Base-by-base conservation (phyloP, 1,140 invertebrate genomes). In the Ladona fulva region DNA sequence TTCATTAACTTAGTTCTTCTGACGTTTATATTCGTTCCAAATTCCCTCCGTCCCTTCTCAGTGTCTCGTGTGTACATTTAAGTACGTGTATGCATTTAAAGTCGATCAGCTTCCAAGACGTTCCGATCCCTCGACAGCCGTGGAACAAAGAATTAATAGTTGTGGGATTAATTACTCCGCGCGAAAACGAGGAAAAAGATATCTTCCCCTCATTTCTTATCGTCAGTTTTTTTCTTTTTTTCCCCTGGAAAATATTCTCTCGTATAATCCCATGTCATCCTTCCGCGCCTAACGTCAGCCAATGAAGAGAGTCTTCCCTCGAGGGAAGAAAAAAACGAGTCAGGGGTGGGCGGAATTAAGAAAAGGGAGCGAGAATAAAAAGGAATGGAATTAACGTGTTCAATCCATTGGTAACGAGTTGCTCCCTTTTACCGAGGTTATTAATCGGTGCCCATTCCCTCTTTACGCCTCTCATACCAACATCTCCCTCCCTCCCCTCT, bases 331-430 rank as follows among this genome's bases (percentile, higher is more conserved):
- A 66, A 66, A 66, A 66, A 66, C n/a, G 52, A 66, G 52, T 3
- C 52, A 10, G 44, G 44, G 19, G 44, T 10, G 44, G 44, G 3
- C 52, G 52, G n/a, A 66, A 66, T 66, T 66, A 66, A 66, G 52
- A 66, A 66, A 22, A 66, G 52, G 52, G 52, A 11, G 44, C 10
- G 44, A 66, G n/a, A 22, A 66, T 66, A 66, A 66, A 66, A 66
- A 66, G n/a, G 52, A 66, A 66, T 66, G 52, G 52, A 66, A 66
- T 66, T 66, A 66, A 66, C 52, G 52, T 66, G 52, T 66, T 66
- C 52, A 66, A 66, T 66, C 52, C 52, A 66, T 66, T 66, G 52
- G 52, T 66, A 66, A 66, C 52, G 52, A 66, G 52, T 66, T 66
- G 52, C 52, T 66, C n/a, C 52, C n/a, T 12, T 22, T 22, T 16